These are phyloP conservation scores for Saccopteryx leptura DNA, from an alignment of 2,113 vertebrate species.

Conservation along the genomic window DNA sequence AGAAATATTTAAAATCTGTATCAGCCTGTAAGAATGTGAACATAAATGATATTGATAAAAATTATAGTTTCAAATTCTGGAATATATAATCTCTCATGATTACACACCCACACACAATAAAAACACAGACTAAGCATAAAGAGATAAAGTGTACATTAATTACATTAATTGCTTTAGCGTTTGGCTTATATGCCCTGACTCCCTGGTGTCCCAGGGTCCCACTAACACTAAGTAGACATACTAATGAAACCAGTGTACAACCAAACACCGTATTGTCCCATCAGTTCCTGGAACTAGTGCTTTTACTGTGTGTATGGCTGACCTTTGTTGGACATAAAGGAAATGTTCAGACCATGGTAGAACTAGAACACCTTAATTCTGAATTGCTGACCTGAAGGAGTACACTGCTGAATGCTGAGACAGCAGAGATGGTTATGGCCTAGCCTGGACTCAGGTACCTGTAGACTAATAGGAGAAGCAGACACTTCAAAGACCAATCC, in stretches of 20 bases:
- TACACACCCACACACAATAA: background rate
- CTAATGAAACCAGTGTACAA: background rate
- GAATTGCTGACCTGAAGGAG: background rate
- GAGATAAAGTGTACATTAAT: too few relatives aligned
- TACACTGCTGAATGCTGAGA: background rate
- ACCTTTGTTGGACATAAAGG: background rate
- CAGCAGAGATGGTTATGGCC: background rate
- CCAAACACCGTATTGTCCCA: background rate
- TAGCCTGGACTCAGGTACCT: background rate
- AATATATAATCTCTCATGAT: background rate
- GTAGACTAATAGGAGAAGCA: background rate
- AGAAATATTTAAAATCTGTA: conserved; percentile 34
- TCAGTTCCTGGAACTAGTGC: background rate
- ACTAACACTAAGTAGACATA: background rate
- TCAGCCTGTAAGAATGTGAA: background rate
- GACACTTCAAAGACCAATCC: background rate
- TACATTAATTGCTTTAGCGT: background rate
- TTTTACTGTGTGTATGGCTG: background rate
- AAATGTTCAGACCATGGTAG: background rate
- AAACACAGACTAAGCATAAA: background rate
- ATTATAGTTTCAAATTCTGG: background rate
- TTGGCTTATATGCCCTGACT: background rate
- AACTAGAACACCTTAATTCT: background rate
- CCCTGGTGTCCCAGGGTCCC: too few relatives aligned
- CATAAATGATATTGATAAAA: background rate